Evolutionary conservation across 2,113 vertebrate species (phyloP).

Genomic region (Leptobrachium leishanense): DNA sequence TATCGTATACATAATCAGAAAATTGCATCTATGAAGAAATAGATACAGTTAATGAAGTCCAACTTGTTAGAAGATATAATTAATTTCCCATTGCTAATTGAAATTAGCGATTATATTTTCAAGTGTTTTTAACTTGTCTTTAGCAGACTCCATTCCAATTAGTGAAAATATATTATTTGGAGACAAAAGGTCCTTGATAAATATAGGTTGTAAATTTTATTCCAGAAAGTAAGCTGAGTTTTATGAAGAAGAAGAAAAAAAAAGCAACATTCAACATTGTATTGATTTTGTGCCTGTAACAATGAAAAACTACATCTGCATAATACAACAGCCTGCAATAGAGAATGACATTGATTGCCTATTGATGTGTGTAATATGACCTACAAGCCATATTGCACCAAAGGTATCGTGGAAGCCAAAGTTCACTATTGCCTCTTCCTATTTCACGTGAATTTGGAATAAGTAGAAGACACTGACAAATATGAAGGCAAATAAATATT

Average conservation of each 20-base stretch:
- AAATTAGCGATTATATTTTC: too few species aligned
- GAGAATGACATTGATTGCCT: slow-evolving; percentile 26
- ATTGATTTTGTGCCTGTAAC: slow-evolving; percentile 44
- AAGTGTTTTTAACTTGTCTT: too few species aligned
- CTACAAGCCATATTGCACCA: not conserved
- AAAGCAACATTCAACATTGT: slow-evolving; percentile 7
- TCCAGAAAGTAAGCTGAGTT: slow-evolving; percentile 32
- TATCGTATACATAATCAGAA: too few species aligned
- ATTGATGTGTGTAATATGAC: slow-evolving; percentile 6
- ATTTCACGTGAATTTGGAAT: not conserved
- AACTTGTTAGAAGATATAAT: too few species aligned
- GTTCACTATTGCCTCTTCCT: not conserved
- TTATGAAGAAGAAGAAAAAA: not conserved
- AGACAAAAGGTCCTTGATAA: slow-evolving; percentile 10
- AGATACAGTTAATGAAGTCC: too few species aligned
- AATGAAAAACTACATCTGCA: slow-evolving; percentile 41
- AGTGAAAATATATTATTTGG: slow-evolving; percentile 11
- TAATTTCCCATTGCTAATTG: too few species aligned
- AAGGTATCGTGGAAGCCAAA: slow-evolving; percentile 9
- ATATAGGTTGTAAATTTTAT: slow-evolving; percentile 23
- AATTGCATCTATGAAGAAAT: too few species aligned
- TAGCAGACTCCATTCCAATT: not conserved
- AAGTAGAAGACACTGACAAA: not conserved
- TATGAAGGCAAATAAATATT: not conserved
- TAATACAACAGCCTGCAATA: slow-evolving; percentile 34